Conservation (phyloP, 1,140 invertebrate species). For the Drosophila yakuba region DNA sequence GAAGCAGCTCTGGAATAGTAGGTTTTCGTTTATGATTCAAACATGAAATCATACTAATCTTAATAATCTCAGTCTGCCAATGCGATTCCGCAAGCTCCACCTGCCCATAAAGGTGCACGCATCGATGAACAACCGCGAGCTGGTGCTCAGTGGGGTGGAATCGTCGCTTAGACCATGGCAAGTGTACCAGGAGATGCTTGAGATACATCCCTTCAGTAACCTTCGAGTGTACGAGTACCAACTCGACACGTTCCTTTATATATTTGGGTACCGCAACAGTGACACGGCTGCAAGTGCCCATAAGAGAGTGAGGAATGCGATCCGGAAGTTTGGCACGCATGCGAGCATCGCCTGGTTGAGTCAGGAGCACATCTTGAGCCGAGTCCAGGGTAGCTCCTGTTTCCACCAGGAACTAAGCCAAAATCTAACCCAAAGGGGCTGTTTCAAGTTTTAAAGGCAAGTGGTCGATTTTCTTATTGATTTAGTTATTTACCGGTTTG, state of each 20-base stretch:
- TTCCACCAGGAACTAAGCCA: too few relatives aligned
- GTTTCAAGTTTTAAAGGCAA: slow-evolving; percentile 4
- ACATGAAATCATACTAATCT: not conserved
- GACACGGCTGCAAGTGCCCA: slow-evolving; percentile 37
- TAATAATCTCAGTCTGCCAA: slow-evolving; percentile 19
- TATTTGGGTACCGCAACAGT: slow-evolving; percentile 51
- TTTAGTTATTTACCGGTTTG: too few relatives aligned
- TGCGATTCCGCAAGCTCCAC: not conserved
- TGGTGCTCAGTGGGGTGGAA: slow-evolving; percentile 18
- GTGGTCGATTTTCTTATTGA: too few relatives aligned
- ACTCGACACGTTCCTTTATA: slow-evolving; percentile 14
- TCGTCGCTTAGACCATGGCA: slow-evolving; percentile 22
- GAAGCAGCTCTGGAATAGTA: slow-evolving; percentile 20
- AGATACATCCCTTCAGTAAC: slow-evolving; percentile 16
- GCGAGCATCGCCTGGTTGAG: slow-evolving; percentile 41
- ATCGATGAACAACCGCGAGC: slow-evolving; percentile 35
- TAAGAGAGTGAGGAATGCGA: slow-evolving; percentile 3
- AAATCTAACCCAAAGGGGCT: not conserved
- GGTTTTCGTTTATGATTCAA: not conserved
- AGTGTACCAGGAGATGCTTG: slow-evolving; percentile 44
- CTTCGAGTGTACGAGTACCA: slow-evolving; percentile 28
- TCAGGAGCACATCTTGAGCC: not conserved
- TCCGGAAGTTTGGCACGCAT: slow-evolving; percentile 19
- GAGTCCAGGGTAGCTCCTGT: too few relatives aligned
- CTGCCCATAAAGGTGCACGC: slow-evolving; percentile 4